Conservation (phyloP, 2,113 vertebrate species). For the Phyllostomus discolor region DNA sequence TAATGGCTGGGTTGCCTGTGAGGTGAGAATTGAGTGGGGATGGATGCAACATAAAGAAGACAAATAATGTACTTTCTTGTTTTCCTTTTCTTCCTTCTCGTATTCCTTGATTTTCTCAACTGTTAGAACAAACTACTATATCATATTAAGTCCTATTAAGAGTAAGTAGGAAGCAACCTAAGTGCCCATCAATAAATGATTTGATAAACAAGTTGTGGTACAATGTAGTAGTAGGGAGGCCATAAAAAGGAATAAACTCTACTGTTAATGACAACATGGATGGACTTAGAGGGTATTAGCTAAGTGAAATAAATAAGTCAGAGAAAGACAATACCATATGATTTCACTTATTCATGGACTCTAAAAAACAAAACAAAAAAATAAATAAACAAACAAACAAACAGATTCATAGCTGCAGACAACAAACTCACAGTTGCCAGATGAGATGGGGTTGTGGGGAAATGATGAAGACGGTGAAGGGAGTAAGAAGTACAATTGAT, state of each 20-base stretch:
- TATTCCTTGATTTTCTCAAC: neutral
- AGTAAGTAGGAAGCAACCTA: neutral
- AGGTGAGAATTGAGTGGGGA: neutral
- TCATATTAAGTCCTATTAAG: neutral
- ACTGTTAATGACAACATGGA: neutral
- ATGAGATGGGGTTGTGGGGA: neutral
- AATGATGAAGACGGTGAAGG: neutral
- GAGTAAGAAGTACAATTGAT: neutral
- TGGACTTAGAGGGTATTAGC: neutral
- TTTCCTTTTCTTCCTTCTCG: neutral
- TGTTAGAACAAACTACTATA: neutral
- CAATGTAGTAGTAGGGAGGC: neutral
- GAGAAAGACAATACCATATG: neutral
- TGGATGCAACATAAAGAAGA: neutral
- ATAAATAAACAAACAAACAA: neutral
- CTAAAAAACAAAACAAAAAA: neutral
- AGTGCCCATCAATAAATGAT: neutral
- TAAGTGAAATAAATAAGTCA: neutral
- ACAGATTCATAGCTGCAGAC: neutral
- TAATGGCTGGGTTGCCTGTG: neutral
- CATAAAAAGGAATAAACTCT: neutral
- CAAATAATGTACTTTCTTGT: neutral
- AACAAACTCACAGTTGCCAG: neutral
- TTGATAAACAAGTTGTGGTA: neutral
- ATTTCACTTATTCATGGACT: neutral